Evolutionary conservation across 2,888 invertebrate genomes (phyloP).

Genomic region (Eupithecia vulgata): DNA sequence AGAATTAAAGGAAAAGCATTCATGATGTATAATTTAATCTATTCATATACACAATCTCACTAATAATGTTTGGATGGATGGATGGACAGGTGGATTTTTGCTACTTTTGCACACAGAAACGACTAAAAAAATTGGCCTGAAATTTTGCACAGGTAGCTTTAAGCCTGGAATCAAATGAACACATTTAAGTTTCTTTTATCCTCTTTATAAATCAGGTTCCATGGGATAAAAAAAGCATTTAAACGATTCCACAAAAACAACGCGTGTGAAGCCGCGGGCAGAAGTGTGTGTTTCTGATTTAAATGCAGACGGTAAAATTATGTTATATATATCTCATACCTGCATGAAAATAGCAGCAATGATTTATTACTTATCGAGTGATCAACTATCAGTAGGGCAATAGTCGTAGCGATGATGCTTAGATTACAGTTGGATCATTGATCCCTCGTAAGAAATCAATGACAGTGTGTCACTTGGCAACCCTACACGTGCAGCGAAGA

Average conservation of each 20-base stretch:
- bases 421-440: neutral
- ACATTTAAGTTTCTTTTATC: too few species aligned
- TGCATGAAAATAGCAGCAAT: neutral
- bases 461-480: slow-evolving; percentile 22
- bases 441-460: slow-evolving; percentile 16
- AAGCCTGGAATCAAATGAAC: too few species aligned
- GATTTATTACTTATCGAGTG: neutral
- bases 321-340: neutral
- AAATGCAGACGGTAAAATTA: neutral
- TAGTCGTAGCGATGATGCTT: neutral
- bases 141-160: too few species aligned
- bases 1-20: neutral
- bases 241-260: neutral
- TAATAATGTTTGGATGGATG: too few species aligned
- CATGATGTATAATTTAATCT: neutral
- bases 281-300: too few species aligned
- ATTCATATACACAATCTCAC: neutral
- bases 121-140: too few species aligned
- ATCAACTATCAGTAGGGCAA: neutral
- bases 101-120: too few species aligned
- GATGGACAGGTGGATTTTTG: too few species aligned
- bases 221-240: neutral
- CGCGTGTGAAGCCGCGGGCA: too few species aligned
- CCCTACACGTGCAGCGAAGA: slow-evolving; percentile 15
- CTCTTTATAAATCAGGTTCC: neutral